These are phyloP conservation scores for Drosophila paulistorum DNA, from an alignment of 1,140 invertebrate species.

Conservation along the genomic window DNA sequence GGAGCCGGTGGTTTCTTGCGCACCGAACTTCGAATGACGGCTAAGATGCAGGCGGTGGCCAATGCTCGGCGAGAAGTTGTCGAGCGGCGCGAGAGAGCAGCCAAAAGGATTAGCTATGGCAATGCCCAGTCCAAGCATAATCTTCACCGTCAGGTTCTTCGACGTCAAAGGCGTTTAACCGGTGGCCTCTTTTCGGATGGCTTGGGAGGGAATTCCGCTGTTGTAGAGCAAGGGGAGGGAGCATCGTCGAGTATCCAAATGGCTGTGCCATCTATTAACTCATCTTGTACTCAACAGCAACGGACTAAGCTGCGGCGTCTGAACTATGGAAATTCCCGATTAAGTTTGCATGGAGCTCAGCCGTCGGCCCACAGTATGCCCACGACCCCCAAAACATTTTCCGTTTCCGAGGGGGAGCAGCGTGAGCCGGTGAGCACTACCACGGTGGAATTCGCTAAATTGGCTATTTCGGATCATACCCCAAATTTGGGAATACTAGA, in stretches of 20 bases:
- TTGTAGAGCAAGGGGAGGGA: background rate
- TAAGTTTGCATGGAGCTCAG: slow-evolving; percentile 12
- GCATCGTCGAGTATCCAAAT: background rate
- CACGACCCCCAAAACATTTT: slow-evolving; percentile 16
- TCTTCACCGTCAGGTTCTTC: slow-evolving; percentile 46
- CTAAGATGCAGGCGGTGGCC: slow-evolving; percentile 50
- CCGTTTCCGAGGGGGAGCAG: background rate
- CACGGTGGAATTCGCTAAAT: background rate
- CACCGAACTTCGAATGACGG: slow-evolving; percentile 38
- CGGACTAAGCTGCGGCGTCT: slow-evolving; percentile 48
- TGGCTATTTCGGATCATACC: background rate
- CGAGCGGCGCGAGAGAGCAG: slow-evolving; percentile 56
- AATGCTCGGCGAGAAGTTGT: slow-evolving; percentile 42
- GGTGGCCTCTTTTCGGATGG: background rate
- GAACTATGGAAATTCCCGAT: slow-evolving; percentile 50
- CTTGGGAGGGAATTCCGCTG: background rate
- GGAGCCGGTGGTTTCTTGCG: slow-evolving; percentile 37
- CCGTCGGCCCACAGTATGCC: background rate
- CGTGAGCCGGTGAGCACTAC: background rate
- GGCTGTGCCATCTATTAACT: background rate
- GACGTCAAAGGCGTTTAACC: slow-evolving; percentile 24
- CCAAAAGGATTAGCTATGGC: slow-evolving; percentile 71
- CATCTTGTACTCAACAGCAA: slow-evolving; percentile 3
- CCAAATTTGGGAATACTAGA: background rate
- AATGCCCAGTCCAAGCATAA: slow-evolving; percentile 68